phyloP scores from a whole-genome alignment of 2,888 invertebrate species.

The Epistrophella euchroma region DNA sequence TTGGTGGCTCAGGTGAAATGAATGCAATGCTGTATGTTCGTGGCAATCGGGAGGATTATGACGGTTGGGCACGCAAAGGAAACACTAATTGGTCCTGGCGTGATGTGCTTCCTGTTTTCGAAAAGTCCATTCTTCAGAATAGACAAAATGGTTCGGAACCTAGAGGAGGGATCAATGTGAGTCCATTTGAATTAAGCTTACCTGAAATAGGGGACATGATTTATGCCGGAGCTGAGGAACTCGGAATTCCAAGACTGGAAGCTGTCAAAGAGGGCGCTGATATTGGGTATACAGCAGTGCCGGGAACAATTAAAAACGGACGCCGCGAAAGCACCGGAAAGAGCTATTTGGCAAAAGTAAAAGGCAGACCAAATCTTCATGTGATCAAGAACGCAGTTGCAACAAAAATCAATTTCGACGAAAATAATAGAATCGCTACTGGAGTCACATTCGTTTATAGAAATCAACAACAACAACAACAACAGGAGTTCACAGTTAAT shows the following conservation, averaged over 20 bases:
- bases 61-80: slow-evolving; percentile 87
- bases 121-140: slow-evolving; percentile 86
- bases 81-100: slow-evolving; percentile 89
- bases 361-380: slow-evolving; percentile 85
- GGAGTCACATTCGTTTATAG: slow-evolving; percentile 85
- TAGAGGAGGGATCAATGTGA: slow-evolving; percentile 83
- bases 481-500: slow-evolving; percentile 76
- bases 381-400: slow-evolving; percentile 86
- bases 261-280: slow-evolving; percentile 83
- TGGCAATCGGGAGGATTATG: slow-evolving; percentile 87
- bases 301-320: slow-evolving; percentile 86
- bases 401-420: slow-evolving; percentile 85
- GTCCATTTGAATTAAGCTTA: slow-evolving; percentile 79
- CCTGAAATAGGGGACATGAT: slow-evolving; percentile 79
- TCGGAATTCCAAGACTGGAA: slow-evolving; percentile 82
- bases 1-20: slow-evolving; percentile 88
- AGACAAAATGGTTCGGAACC: slow-evolving; percentile 77
- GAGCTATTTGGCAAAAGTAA: slow-evolving; percentile 86
- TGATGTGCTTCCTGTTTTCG: slow-evolving; percentile 91
- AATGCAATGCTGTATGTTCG: slow-evolving; percentile 88
- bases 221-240: slow-evolving; percentile 83
- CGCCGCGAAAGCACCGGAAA: slow-evolving; percentile 90
- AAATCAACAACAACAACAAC: no score
- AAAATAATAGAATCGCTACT: slow-evolving; percentile 82
- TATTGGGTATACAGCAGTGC: slow-evolving; percentile 84